A percentile compares a stretch with the other conserved stretches of the same genome.
Conservation (phyloP, 2,888 invertebrate species). For the Amitus sp. region DNA sequence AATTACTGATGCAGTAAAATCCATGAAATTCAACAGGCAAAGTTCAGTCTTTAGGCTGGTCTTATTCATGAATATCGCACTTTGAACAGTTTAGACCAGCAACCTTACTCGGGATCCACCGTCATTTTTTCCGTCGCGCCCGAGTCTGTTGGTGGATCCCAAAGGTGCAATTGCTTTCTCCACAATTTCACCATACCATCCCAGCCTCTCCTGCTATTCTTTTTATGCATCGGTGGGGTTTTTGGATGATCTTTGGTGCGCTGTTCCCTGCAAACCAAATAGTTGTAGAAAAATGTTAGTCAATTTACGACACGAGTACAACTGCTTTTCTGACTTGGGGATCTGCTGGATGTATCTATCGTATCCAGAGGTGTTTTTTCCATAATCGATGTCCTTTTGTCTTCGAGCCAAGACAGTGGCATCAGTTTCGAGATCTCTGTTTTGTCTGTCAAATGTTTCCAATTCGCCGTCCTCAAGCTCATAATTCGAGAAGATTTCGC, state of each 20-base stretch:
- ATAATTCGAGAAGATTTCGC: too few relatives aligned
- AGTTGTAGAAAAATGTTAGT: constrained; percentile 33
- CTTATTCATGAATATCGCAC: too few relatives aligned
- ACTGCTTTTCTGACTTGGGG: constrained; percentile 71
- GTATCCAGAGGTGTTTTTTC: constrained; percentile 91
- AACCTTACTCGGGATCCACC: constrained; percentile 23
- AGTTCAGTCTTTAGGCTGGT: too few relatives aligned
- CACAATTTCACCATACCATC: constrained; percentile 89
- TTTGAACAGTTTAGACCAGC: background rate
- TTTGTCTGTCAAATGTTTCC: too few relatives aligned
- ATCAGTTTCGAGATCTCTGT: constrained; percentile 75
- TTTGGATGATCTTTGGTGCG: constrained; percentile 81
- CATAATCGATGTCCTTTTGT: constrained; percentile 95
- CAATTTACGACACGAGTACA: background rate
- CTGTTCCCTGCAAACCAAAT: constrained; percentile 68
- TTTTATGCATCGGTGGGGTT: constrained; percentile 88
- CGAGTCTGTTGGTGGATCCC: constrained; percentile 70
- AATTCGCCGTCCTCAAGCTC: too few relatives aligned
- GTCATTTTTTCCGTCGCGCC: constrained; percentile 16
- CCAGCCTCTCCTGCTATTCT: constrained; percentile 93
- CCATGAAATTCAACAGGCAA: too few relatives aligned
- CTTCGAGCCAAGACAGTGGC: constrained; percentile 76
- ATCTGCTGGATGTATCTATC: constrained; percentile 77
- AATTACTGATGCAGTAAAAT: too few relatives aligned
- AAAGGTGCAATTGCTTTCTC: constrained; percentile 85